Evolutionary conservation across 2,797 vertebrate genomes (phyloP).

Genomic region (Brachymystax lenok): DNA sequence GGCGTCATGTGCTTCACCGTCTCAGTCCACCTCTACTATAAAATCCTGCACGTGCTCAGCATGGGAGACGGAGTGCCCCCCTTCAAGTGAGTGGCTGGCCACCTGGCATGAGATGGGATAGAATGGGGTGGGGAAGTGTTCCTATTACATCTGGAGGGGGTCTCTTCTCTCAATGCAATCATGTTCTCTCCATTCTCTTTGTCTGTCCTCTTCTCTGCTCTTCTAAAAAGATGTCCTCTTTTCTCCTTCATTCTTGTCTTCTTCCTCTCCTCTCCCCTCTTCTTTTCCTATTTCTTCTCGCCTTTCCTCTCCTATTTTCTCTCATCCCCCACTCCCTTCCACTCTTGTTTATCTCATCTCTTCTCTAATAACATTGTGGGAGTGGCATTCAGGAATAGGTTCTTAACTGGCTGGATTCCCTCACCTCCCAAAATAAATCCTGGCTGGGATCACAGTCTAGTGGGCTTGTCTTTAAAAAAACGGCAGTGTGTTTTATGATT

Average conservation of each 20-base stretch:
- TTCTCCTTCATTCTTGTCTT: no score
- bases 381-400: not conserved
- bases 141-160: no score
- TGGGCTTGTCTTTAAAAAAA: not conserved
- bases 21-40: constrained; percentile 85
- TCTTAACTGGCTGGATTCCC: not conserved
- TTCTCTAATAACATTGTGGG: not conserved
- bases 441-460: not conserved
- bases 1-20: constrained; percentile 83
- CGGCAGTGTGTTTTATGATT: not conserved
- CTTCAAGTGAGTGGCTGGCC: constrained; percentile 79
- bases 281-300: no score
- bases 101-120: not conserved
- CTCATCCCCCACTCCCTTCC: not conserved
- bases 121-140: not conserved
- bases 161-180: not conserved
- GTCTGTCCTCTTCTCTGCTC: not conserved
- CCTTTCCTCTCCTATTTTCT: no score
- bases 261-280: no score
- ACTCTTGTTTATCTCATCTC: not conserved
- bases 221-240: no score
- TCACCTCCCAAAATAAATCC: not conserved
- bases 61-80: constrained; percentile 82
- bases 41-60: constrained; percentile 76
- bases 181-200: not conserved